Conservation (phyloP, 2,888 invertebrate species). For the Teleogryllus oceanicus region DNA sequence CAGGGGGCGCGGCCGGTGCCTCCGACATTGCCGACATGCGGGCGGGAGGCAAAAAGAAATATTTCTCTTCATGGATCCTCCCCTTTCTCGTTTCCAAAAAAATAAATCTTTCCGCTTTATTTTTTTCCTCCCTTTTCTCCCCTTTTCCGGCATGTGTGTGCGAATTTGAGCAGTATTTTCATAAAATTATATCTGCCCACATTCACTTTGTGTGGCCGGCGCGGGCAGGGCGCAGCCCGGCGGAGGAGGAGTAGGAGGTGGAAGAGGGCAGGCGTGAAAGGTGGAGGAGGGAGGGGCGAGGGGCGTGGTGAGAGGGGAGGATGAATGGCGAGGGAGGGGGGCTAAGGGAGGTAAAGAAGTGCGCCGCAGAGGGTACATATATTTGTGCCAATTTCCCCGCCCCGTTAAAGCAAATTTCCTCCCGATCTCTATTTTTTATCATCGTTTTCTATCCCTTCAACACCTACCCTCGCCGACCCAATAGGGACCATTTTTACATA, state of each 20-base stretch:
- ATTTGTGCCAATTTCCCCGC: neutral
- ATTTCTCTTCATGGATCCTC: conserved; percentile 20
- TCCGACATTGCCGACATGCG: neutral
- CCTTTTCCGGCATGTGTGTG: neutral
- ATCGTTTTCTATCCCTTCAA: neutral
- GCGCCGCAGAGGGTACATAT: conserved; percentile 10
- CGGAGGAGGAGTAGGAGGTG: too few relatives aligned
- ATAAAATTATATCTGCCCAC: neutral
- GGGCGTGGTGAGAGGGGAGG: neutral
- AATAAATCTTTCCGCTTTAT: conserved; percentile 21
- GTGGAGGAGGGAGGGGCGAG: neutral
- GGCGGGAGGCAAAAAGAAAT: conserved; percentile 8
- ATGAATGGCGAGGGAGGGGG: neutral
- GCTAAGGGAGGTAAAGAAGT: neutral
- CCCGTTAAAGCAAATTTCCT: neutral
- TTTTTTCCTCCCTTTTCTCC: neutral
- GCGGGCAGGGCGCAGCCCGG: too few relatives aligned
- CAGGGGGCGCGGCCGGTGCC: neutral
- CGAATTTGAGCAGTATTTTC: conserved; percentile 8
- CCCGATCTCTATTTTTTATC: neutral
- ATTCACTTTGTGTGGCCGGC: too few relatives aligned
- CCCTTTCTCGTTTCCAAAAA: conserved; percentile 25
- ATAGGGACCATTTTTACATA: conserved; percentile 3
- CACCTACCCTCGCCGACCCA: neutral
- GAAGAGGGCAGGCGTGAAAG: too few relatives aligned